A percentile compares a stretch with the other conserved stretches of the same genome.
phyloP scores from a whole-genome alignment of 2,797 vertebrate genomes.

The Hylomyscus alleni region DNA sequence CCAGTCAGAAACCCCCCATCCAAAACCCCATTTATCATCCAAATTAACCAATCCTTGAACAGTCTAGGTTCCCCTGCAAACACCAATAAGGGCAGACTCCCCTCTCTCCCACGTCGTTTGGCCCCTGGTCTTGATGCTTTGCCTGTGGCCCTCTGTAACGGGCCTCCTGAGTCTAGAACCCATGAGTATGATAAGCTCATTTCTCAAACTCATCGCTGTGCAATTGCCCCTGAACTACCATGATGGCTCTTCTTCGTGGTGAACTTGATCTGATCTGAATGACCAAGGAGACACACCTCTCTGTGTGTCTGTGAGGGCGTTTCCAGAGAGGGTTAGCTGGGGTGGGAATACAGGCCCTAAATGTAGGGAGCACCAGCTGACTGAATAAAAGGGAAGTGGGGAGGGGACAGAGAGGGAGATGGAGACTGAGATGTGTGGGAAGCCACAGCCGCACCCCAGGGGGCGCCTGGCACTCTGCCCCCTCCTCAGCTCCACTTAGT shows the following conservation, averaged over 20 bases:
- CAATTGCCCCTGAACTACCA: neutral
- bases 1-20: neutral
- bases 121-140: neutral
- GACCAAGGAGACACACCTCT: neutral
- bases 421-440: too few relatives aligned
- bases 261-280: neutral
- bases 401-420: accelerated
- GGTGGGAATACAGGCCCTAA: neutral
- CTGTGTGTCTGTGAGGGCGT: neutral
- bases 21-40: neutral
- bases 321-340: neutral
- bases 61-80: neutral
- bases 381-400: neutral
- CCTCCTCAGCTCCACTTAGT: too few relatives aligned
- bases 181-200: neutral
- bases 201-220: neutral
- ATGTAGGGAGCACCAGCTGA: neutral
- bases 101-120: neutral
- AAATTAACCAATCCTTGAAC: neutral
- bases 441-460: too few relatives aligned
- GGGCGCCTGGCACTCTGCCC: too few relatives aligned
- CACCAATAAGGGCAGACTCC: neutral
- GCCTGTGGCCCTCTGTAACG: neutral
- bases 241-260: neutral
- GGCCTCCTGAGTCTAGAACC: neutral